phyloP scores from a whole-genome alignment of 2,888 invertebrate species.

The Busseola fusca region DNA sequence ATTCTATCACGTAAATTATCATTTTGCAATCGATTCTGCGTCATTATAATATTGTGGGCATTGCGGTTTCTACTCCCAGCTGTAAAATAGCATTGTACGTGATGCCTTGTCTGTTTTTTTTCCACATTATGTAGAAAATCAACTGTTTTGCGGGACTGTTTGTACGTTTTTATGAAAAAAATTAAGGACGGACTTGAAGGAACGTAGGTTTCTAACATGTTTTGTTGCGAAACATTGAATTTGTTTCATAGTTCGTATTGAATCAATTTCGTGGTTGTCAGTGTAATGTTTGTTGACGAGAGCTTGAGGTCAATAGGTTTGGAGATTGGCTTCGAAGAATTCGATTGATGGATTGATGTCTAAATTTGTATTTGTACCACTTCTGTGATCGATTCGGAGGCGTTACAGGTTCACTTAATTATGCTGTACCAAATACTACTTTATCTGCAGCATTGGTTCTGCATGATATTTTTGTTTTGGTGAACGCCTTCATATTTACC shows the following conservation, averaged over 20 bases:
- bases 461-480: not conserved
- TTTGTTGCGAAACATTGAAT: constrained; percentile 55
- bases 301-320: constrained; percentile 15
- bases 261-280: constrained; percentile 27
- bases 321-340: not conserved
- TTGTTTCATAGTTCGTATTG: constrained; percentile 34
- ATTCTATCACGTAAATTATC: constrained; percentile 85
- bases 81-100: constrained; percentile 81
- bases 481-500: not conserved
- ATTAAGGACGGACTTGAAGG: constrained; percentile 76
- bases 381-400: not conserved
- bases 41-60: constrained; percentile 84
- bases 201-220: constrained; percentile 61
- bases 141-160: constrained; percentile 79
- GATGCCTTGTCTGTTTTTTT: constrained; percentile 81
- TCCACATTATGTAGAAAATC: constrained; percentile 66
- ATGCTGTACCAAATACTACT: not conserved
- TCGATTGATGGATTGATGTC: not conserved
- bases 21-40: constrained; percentile 85
- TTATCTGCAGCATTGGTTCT: not conserved
- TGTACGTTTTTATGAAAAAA: constrained; percentile 77
- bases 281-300: constrained; percentile 4
- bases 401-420: too few species aligned
- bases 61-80: constrained; percentile 83
- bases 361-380: not conserved